These are phyloP conservation scores for Hylomyscus alleni DNA, from an alignment of 2,797 vertebrate genomes.

Conservation along the genomic window DNA sequence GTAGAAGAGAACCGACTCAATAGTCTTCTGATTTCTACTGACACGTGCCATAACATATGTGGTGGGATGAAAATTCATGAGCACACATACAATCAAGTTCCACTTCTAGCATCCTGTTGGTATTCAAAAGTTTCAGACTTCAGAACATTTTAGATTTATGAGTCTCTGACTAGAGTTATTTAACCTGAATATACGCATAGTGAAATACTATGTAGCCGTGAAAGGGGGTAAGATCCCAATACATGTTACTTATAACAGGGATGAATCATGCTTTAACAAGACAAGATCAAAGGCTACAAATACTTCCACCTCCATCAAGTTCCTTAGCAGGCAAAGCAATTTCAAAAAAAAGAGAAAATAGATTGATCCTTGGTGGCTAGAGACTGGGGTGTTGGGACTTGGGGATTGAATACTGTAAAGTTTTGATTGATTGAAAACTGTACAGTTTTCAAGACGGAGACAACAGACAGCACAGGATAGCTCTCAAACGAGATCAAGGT, in stretches of 20 bases:
- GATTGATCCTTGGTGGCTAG: not conserved
- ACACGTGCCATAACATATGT: too few species aligned
- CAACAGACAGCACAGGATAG: not conserved
- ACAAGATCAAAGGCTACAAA: not conserved
- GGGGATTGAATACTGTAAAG: not conserved
- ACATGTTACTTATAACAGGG: not conserved
- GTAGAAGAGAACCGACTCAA: not conserved
- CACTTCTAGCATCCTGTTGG: not conserved
- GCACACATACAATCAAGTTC: not conserved
- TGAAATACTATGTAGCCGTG: constrained; percentile 19
- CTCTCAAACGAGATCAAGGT: not conserved
- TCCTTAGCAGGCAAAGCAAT: not conserved
- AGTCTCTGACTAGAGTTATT: not conserved
- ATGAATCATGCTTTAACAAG: not conserved
- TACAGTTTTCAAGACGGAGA: not conserved
- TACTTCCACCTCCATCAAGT: not conserved
- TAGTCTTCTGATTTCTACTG: not conserved
- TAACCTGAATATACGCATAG: not conserved
- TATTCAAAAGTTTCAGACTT: not conserved
- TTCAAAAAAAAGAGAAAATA: not conserved
- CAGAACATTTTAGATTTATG: not conserved
- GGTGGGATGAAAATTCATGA: not conserved
- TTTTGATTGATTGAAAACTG: not conserved
- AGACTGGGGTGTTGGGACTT: not conserved
- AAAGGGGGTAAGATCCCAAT: not conserved